Evolutionary conservation across 2,888 invertebrate species (phyloP), one percentile per base, ranked within the genome.

Genomic region (Alviniconcha strummeri): DNA sequence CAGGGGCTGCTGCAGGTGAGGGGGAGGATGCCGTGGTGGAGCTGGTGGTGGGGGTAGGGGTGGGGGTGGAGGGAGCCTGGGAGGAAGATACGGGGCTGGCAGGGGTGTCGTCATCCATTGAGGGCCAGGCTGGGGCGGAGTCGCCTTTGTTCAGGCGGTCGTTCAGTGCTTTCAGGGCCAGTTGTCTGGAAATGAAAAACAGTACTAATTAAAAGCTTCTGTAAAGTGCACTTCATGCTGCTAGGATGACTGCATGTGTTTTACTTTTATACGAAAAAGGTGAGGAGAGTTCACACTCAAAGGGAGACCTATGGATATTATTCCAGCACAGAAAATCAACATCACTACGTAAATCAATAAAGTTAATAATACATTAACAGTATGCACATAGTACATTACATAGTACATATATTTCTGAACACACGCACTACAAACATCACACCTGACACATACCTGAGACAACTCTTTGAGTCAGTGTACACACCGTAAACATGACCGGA

Each of bases 101-200:
- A 36, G 86, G 84, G 1, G 89, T 89, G 55, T 91, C 91, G 67
- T 92, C 93, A 52, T 91, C 92, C 86, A 93, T 86, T 13, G 91
- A 88, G 0, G 93, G 93, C 93, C 93, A 93, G 75, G 84, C 89
- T 2, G 90, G 86, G 17, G 87, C 84, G 36, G 89, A 87, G 19
- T 90, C 90, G 3, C 89, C 86, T 87, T 93, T 93, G 84, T 89
- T 93, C 76, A 98, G 95, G 89, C 98, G 95, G 94, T 98, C 98
- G 93, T 97, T 98, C 87, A 98, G 94, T 4, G 98, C 98, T 94
- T 98, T 98, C 87, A 98, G 94, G 64, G 98, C 98, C 91, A 98
- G 97, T 97, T 98, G 98, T 92, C 98, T 98, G 94, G 7, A 95
- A 95, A 36, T 36, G 52, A 72, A 60, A 1, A 60, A 11, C 60